Base-by-base conservation (phyloP, 2,113 vertebrate species). In the Peromyscus maniculatus region DNA sequence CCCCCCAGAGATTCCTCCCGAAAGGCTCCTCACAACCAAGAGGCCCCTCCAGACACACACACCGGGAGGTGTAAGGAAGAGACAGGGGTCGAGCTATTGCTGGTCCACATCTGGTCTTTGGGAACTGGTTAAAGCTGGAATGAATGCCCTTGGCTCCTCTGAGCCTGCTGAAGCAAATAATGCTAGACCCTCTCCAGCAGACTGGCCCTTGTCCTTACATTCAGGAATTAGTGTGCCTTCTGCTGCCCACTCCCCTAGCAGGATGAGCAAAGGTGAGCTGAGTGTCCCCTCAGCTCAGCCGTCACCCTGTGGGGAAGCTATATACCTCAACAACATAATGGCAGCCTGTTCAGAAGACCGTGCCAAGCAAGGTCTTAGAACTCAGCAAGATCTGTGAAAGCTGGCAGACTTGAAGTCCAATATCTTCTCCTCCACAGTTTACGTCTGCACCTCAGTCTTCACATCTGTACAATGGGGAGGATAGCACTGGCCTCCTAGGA, bases 161-260 rank as follows among this genome's bases (percentile, higher is more conserved):
- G 66, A 91, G 69, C 31, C 90, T 39, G 74, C 21, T 22, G 62
- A 91, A 11, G 10, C 74, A 72, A 93, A 95, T 26, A 80, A 49
- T 0, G 31, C 36, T 31, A 12, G 2, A 0, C 74, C 64, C 28
- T 69, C 17, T 21, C 36, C 22, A 64, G 11, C 75, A 55, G 55
- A 52, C 67, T 84, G n/a, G 33, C 33, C 62, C 15, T 91, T 80
- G 67, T 49, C 71, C 12, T 16, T 0, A 10, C 2, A n/a, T 22
- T 24, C 66, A 33, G 46, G 31, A 71, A 57, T 72, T 82, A 7
- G 7, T 39, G 2, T 52, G 52, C 1, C 36, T 72, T n/a, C 67
- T 59, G 75, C 39, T 10, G 36, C 62, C 39, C 12, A 10, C 24
- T 11, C 1, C 16, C 78, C 36, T 43, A 15, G n/a, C 1, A 46